Evolutionary conservation across 2,113 vertebrate species (phyloP), one percentile per base, ranked within the genome.

Genomic region (Ceyx cyanopectus): DNA sequence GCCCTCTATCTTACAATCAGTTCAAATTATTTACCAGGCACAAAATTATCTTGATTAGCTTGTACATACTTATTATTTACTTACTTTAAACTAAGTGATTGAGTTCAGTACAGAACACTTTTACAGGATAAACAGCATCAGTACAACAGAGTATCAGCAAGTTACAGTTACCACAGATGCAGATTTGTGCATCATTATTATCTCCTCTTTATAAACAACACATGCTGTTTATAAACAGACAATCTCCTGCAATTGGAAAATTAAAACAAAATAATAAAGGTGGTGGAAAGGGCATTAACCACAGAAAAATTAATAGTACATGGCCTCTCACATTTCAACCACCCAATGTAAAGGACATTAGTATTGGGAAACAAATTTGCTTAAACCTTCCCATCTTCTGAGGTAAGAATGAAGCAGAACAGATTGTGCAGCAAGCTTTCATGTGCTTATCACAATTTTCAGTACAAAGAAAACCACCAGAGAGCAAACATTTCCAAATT

Each of bases 371-470:
- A 75, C 10, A 62, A 86, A 75, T 1, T 0, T 30, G n/a, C 81
- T 89, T 91, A 89, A 94, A 87, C 46, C 87, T 65, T 66, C 41
- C 41, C 27, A 32, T 66, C 81, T 80, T 24, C 62, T 0, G 4
- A 69, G 13, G 45, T 84, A 89, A 91, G 26, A 76, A 73, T 5
- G 27, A 95, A 79, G 70, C 63, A 77, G 85, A 95, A 94, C 74
- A 89, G 74, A 87, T 43, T 89, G 78, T 79, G 78, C 89, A 79
- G 62, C n/a, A 73, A 58, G 14, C 7, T 88, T 77, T 48, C 54
- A 76, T 19, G 22, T 12, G n/a, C 41, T 85, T 85, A 91, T 68
- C 54, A 58, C 51, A 65, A 15, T 40, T 89, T 85, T 87, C 4
- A 6, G 32, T 45, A 73, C 30, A 85, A 10, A 79, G 27, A 69